Percentiles rank a stretch among this genome's conserved stretches.
Evolutionary conservation across 2,797 vertebrate species (phyloP).

Genomic region (Onychomys leucogaster): DNA sequence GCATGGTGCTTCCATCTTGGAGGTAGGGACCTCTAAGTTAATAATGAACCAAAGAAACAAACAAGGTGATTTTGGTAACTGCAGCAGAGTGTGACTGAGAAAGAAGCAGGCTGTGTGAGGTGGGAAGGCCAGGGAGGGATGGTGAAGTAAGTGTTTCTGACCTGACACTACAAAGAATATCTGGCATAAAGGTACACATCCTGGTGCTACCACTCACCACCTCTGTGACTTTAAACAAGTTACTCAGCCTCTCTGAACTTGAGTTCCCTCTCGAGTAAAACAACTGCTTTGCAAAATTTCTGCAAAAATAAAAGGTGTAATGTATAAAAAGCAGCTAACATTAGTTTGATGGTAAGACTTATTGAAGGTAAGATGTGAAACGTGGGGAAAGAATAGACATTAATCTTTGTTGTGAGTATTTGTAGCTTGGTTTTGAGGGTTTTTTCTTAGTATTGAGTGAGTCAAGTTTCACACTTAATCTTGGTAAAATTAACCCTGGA

Average conservation of each 20-base stretch:
- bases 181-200: constrained; percentile 3
- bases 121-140: not conserved
- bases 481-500: not conserved
- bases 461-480: constrained; percentile 40
- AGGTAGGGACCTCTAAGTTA: not conserved
- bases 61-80: not conserved
- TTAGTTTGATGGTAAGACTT: not conserved
- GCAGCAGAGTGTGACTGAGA: not conserved
- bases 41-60: constrained; percentile 41
- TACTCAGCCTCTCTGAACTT: not conserved
- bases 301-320: constrained; percentile 26
- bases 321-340: not conserved
- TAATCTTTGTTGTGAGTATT: constrained; percentile 17
- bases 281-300: not conserved
- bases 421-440: constrained; percentile 34
- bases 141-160: not conserved
- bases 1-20: not conserved
- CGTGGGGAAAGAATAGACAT: not conserved
- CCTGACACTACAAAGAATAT: not conserved
- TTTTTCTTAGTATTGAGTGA: constrained; percentile 44
- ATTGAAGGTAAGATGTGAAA: not conserved
- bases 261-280: not conserved
- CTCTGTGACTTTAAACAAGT: constrained; percentile 18
- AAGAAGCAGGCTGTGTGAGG: not conserved
- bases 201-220: not conserved